Conservation (phyloP, 2,113 vertebrate species). For the Sander vitreus region DNA sequence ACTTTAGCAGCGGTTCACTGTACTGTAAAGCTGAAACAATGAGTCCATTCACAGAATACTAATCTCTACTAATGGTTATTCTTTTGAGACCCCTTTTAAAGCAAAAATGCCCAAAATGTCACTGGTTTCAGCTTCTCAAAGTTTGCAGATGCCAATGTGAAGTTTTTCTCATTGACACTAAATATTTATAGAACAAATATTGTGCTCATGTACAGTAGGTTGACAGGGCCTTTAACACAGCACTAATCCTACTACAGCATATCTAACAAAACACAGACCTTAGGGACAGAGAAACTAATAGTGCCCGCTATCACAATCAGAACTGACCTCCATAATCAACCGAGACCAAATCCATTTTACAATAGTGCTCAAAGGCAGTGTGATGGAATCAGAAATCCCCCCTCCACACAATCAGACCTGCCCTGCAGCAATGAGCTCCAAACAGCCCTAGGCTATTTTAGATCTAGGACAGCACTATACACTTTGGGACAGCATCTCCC, state of each 20-base stretch:
- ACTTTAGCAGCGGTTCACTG: background rate
- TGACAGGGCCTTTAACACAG: background rate
- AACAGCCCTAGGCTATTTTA: conserved; percentile 74
- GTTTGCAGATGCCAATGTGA: background rate
- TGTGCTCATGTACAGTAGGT: background rate
- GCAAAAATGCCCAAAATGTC: no score
- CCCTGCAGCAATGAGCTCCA: conserved; percentile 51
- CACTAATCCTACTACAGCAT: background rate
- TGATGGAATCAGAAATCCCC: conserved; percentile 49
- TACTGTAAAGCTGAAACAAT: background rate
- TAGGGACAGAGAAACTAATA: conserved; percentile 1
- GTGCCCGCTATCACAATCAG: background rate
- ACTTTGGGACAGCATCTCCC: conserved; percentile 64
- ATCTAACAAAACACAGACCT: conserved; percentile 13
- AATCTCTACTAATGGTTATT: background rate
- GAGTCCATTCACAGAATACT: background rate
- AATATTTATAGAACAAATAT: background rate
- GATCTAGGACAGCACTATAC: conserved; percentile 74
- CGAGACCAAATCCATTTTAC: conserved; percentile 18
- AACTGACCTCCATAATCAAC: conserved; percentile 31
- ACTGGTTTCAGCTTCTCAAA: background rate
- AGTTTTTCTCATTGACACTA: background rate
- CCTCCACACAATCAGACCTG: conserved; percentile 57
- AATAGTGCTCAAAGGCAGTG: conserved; percentile 26
- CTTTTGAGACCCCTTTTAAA: background rate